These are phyloP conservation scores for Phthorimaea operculella DNA, from an alignment of 1,140 invertebrate genomes.

Conservation along the genomic window DNA sequence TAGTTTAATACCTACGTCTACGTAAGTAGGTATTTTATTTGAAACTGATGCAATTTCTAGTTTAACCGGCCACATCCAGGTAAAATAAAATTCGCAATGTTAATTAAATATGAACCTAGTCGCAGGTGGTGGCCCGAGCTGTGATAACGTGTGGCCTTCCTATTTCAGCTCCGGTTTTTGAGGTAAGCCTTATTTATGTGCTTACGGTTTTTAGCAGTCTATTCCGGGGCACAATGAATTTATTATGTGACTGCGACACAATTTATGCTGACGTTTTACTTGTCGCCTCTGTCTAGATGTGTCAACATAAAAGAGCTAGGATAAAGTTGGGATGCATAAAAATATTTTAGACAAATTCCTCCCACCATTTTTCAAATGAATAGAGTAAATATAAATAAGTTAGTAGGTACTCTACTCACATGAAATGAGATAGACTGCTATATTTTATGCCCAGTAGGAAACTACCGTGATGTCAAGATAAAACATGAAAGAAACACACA, in stretches of 20 bases:
- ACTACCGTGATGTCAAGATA: background rate
- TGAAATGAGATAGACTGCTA: too few relatives aligned
- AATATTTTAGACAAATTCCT: too few relatives aligned
- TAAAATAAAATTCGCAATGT: conserved; percentile 16
- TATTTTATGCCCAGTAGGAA: background rate
- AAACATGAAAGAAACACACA: background rate
- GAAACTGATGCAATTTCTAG: too few relatives aligned
- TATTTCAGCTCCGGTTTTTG: conserved; percentile 35
- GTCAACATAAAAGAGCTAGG: too few relatives aligned
- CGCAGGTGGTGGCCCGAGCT: conserved; percentile 29
- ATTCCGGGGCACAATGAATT: conserved; percentile 25
- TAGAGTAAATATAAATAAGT: too few relatives aligned
- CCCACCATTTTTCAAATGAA: too few relatives aligned
- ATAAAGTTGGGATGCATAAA: too few relatives aligned
- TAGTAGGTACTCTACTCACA: too few relatives aligned
- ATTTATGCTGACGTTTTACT: conserved; percentile 7
- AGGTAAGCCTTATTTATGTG: conserved; percentile 47
- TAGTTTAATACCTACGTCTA: too few relatives aligned
- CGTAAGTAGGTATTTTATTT: too few relatives aligned
- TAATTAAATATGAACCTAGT: conserved; percentile 45
- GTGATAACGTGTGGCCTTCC: conserved; percentile 41
- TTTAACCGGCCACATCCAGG: conserved; percentile 26
- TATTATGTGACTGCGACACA: conserved; percentile 17
- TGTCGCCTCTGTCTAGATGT: too few relatives aligned
- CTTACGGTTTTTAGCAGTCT: conserved; percentile 20